Base-by-base conservation (phyloP, 2,888 invertebrate genomes). In the Tetragonula carbonaria region DNA sequence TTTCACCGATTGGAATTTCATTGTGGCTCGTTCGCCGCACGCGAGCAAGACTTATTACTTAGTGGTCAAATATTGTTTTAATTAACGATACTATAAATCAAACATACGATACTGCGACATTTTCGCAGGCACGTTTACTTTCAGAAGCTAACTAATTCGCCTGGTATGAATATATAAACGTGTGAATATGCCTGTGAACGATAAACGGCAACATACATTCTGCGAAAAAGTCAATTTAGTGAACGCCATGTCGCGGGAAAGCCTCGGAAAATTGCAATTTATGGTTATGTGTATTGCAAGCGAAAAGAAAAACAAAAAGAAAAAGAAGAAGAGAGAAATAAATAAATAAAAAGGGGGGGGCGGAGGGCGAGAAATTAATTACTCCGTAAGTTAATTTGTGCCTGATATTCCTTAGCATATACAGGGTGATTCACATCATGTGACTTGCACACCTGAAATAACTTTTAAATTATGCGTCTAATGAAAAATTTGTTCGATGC, bases 211-310 rank as follows among this genome's bases (percentile, higher is more conserved):
- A 28, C 14, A 38, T 11, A 51, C 38, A 70, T 28, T 55, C 33
- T 21, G 11, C 23, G n/a, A 67, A 67, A 67, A 67, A 45, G 50
- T 67, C 67, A 67, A 67, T 71, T 45, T 72, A n/a, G 23, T 50
- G n/a, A 5, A 23, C 2, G 21, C 14, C 59, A n/a, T 28, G 73
- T 45, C 53, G 5, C 8, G 45, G 11, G 72, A 72, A 50, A 73
- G 50, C 50, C 62, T 73, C 6, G 21, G 55, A 57, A 55, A 45
- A 67, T 66, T 55, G 23, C 51, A 63, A 51, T 63, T 51, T 51
- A 33, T 16, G 28, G 8, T 51, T 67, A 45, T 18, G 59, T n/a
- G n/a, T 33, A 45, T 8, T 18, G 0, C 16, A 23, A 28, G 14
- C 8, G 6, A 50, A 59, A 59, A 55, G 6, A 14, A 14, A 16